phyloP scores from a whole-genome alignment of 2,113 vertebrate species.

The Chionis minor region DNA sequence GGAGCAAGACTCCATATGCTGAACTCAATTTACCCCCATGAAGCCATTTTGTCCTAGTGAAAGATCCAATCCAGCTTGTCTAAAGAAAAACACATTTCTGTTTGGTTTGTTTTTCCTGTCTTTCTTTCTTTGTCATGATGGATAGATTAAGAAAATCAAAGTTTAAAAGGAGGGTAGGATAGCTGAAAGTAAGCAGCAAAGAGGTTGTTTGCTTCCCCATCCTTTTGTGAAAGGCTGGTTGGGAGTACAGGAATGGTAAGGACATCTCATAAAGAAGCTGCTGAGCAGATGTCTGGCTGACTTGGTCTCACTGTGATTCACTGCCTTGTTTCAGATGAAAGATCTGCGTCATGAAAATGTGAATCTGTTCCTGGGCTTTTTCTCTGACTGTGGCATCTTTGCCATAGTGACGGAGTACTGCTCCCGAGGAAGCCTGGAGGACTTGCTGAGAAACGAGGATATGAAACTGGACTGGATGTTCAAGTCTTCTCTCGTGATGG shows the following conservation, averaged over 20 bases:
- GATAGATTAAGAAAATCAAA: background rate
- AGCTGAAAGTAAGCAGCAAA: background rate
- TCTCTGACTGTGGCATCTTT: slow-evolving; percentile 83
- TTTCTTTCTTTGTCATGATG: background rate
- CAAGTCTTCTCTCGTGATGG: slow-evolving; percentile 90
- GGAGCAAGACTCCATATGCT: background rate
- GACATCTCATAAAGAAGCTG: background rate
- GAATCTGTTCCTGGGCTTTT: slow-evolving; percentile 90
- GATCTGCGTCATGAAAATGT: slow-evolving; percentile 90
- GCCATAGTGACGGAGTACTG: slow-evolving; percentile 90
- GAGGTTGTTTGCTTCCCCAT: background rate
- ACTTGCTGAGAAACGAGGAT: slow-evolving; percentile 87
- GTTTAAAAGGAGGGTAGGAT: background rate
- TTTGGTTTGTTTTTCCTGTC: background rate
- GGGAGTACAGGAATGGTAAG: background rate
- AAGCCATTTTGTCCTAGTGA: background rate
- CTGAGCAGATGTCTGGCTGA: background rate
- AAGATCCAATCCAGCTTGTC: background rate
- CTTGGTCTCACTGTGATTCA: background rate
- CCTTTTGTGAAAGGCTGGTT: background rate
- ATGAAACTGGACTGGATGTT: slow-evolving; percentile 96
- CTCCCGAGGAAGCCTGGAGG: slow-evolving; percentile 88
- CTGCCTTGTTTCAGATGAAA: slow-evolving; percentile 82
- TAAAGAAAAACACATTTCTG: background rate
- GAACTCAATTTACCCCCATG: background rate